Conservation (phyloP, 2,888 invertebrate genomes). For the Erpobdella octoculata region DNA sequence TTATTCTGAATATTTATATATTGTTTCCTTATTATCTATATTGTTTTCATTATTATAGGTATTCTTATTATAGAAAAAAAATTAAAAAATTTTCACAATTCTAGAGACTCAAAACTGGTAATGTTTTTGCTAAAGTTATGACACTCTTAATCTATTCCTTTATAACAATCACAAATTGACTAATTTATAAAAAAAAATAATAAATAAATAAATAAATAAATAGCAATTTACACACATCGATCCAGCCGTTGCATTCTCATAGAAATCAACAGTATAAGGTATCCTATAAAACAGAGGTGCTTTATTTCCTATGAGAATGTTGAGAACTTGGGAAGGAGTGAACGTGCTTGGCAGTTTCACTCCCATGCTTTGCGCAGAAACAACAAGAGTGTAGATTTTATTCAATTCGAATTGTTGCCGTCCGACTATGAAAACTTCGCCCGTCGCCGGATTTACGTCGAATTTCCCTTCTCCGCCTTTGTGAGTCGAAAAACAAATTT, state of each 20-base stretch:
- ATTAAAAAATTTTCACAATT: too few relatives aligned
- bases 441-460: constrained; percentile 33
- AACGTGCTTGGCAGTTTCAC: constrained; percentile 1
- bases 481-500: neutral
- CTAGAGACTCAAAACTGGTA: too few relatives aligned
- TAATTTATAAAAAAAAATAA: too few relatives aligned
- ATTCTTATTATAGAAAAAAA: too few relatives aligned
- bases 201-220: too few relatives aligned
- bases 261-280: constrained; percentile 33
- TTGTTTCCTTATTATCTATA: too few relatives aligned
- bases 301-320: constrained; percentile 30
- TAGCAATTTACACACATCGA: constrained; percentile 16
- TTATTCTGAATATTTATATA: too few relatives aligned
- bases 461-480: constrained; percentile 34
- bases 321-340: constrained; percentile 35
- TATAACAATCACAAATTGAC: too few relatives aligned
- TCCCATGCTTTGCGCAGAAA: constrained; percentile 35
- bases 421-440: constrained; percentile 33
- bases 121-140: too few relatives aligned
- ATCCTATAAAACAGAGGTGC: constrained; percentile 34
- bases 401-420: constrained; percentile 30
- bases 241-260: constrained; percentile 25
- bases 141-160: too few relatives aligned
- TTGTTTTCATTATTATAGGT: too few relatives aligned
- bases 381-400: constrained; percentile 30